A percentile compares a stretch with the other conserved stretches of the same genome.
phyloP scores from a whole-genome alignment of 2,888 invertebrate genomes.

The Callyntrura sp. region DNA sequence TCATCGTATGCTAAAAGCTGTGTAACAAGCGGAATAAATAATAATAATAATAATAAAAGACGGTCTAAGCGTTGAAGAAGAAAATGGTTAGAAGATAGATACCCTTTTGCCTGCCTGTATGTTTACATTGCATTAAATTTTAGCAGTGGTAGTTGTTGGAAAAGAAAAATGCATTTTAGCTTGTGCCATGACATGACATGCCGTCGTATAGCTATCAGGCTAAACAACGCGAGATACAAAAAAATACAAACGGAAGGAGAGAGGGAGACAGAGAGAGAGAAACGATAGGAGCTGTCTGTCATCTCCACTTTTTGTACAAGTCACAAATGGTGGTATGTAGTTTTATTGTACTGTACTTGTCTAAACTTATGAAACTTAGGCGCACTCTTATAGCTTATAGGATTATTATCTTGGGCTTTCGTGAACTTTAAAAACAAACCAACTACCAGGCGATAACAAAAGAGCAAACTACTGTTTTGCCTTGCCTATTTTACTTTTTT shows the following conservation, averaged over 20 bases:
- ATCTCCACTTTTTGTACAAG: slow-evolving; percentile 51
- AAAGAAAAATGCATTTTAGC: slow-evolving; percentile 56
- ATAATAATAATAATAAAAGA: slow-evolving; percentile 17
- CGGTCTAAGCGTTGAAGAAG: slow-evolving; percentile 22
- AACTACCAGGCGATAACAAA: not conserved
- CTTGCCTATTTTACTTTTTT: not conserved
- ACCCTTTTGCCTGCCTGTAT: slow-evolving; percentile 4
- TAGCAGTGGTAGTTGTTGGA: slow-evolving; percentile 47
- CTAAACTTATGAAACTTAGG: not conserved
- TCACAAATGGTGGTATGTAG: no score
- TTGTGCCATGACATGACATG: slow-evolving; percentile 64
- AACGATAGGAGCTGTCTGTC: slow-evolving; percentile 63
- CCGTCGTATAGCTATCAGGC: slow-evolving; percentile 45
- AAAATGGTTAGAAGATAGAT: slow-evolving; percentile 19
- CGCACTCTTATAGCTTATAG: slow-evolving; percentile 55
- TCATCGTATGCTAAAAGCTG: slow-evolving; percentile 14
- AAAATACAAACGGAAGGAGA: slow-evolving; percentile 1
- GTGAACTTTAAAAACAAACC: slow-evolving; percentile 44
- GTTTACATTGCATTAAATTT: slow-evolving; percentile 16
- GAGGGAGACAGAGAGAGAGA: not conserved
- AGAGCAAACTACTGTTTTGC: not conserved
- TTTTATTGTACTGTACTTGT: no score
- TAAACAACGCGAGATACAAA: slow-evolving; percentile 29
- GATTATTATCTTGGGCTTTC: slow-evolving; percentile 68
- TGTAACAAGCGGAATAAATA: slow-evolving; percentile 22